Conservation (phyloP, 1,140 invertebrate genomes). For the Chelonus insularis region DNA sequence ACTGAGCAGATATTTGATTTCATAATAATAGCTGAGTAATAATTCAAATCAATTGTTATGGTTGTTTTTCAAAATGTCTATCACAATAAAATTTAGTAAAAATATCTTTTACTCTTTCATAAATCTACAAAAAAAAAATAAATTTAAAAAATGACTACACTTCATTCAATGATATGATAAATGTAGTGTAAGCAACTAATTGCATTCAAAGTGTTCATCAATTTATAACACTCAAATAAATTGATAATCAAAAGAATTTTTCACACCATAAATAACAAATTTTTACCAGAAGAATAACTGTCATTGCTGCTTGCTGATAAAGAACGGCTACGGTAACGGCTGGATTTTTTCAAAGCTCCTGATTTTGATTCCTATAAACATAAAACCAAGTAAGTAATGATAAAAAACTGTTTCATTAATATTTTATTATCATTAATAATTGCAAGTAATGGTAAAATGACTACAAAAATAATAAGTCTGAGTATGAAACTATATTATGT, state of each 20-base stretch:
- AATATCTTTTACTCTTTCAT: too few species aligned
- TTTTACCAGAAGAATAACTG: conserved; percentile 83
- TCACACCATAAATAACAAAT: too few species aligned
- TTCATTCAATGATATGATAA: background rate
- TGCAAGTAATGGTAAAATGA: conserved; percentile 44
- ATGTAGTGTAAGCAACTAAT: conserved; percentile 2
- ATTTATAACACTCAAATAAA: too few species aligned
- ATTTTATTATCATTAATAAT: conserved; percentile 26
- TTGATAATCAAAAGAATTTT: too few species aligned
- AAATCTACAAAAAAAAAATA: too few species aligned
- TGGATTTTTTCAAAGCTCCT: conserved; percentile 80
- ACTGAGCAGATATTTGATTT: too few species aligned
- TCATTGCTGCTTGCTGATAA: conserved; percentile 92
- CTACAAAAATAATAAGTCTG: conserved; percentile 49
- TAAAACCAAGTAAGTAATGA: background rate
- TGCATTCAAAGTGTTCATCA: background rate
- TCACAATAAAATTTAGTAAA: too few species aligned
- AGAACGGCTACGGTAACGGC: conserved; percentile 82
- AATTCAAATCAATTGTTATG: too few species aligned
- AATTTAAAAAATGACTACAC: background rate
- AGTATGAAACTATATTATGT: too few species aligned
- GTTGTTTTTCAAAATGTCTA: too few species aligned
- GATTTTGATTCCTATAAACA: conserved; percentile 68
- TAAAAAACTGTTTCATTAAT: background rate
- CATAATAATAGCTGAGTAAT: too few species aligned